Base-by-base conservation (phyloP, 1,140 invertebrate genomes). In the Aphidius ervi region DNA sequence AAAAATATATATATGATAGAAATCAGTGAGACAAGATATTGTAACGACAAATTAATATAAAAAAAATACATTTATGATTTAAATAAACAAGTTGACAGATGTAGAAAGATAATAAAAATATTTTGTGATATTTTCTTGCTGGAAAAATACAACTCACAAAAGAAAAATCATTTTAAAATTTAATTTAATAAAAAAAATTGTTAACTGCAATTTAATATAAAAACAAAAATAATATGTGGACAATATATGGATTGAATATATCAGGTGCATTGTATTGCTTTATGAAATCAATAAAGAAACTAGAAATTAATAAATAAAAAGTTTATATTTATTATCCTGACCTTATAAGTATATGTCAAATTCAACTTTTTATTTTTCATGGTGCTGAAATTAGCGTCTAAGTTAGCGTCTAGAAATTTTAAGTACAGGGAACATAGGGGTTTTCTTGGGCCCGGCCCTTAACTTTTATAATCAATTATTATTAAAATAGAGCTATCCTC, bases 61-160 rank as follows among this genome's bases (percentile, higher is more conserved):
- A 23, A 68, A 67, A 63, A 55, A 60, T 8, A 53, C 48, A 60
- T 65, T 46, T 62, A 59, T 59, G 59, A 68, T 72, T 68, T 71
- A 70, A 70, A 69, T 69, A 67, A 70, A 73, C 71, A 73, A 76
- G 48, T 64, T 73, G 75, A 78, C 73, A 72, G 73, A 70, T 72
- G 71, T 77, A 74, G 72, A 74, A 70, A 77, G 67, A 77, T 72
- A 76, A 73, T 70, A 68, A 77, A 80, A 77, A 77, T 78, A 78
- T 80, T 79, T 79, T 79, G 75, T 80, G 75, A 79, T 79, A 79
- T 76, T 77, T 77, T 77, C 78, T 80, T 78, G 76, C 70, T 72
- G 75, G 75, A 78, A 77, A 78, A 79, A 79, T 77, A 78, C 74
- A 79, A 77, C 74, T 76, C 72, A 72, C 77, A 77, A 74, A 73